phyloP scores from a whole-genome alignment of 2,888 invertebrate genomes.

The Drosophila formosana region DNA sequence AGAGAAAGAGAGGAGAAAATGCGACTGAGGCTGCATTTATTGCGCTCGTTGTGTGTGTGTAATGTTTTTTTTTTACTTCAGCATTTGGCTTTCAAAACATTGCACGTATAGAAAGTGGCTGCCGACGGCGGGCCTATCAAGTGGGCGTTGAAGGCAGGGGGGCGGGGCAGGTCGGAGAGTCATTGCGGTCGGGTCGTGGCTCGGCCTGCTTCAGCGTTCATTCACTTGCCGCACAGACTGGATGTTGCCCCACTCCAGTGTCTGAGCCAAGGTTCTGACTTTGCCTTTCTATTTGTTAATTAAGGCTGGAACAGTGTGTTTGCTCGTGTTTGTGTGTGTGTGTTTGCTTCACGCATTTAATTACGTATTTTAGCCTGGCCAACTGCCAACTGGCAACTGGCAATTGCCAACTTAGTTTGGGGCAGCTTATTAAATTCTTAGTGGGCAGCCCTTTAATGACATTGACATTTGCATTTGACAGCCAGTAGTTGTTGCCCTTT shows the following conservation, averaged over 20 bases:
- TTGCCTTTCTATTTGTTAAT: constrained; percentile 76
- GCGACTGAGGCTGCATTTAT: constrained; percentile 73
- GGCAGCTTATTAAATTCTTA: constrained; percentile 57
- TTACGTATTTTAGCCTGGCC: constrained; percentile 68
- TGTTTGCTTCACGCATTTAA: constrained; percentile 71
- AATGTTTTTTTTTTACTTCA: constrained; percentile 40
- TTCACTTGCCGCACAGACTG: constrained; percentile 57
- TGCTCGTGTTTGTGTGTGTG: constrained; percentile 21
- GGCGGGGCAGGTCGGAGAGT: not conserved
- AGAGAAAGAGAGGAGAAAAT: constrained; percentile 9
- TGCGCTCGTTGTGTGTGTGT: constrained; percentile 53
- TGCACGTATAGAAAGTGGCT: constrained; percentile 71
- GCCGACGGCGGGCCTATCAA: constrained; percentile 60
- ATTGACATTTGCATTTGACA: constrained; percentile 71
- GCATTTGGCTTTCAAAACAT: constrained; percentile 76
- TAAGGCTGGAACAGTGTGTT: constrained; percentile 53
- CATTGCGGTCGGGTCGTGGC: constrained; percentile 3
- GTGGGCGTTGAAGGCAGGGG: constrained; percentile 28
- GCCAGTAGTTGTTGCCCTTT: constrained; percentile 39
- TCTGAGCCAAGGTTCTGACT: constrained; percentile 71
- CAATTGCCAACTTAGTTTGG: constrained; percentile 14
- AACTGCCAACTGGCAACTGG: constrained; percentile 23
- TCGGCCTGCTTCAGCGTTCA: constrained; percentile 73
- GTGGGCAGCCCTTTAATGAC: constrained; percentile 63
- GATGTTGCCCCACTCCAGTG: constrained; percentile 34